phyloP scores from a whole-genome alignment of 2,888 invertebrate genomes.

The Proisotoma minuta region DNA sequence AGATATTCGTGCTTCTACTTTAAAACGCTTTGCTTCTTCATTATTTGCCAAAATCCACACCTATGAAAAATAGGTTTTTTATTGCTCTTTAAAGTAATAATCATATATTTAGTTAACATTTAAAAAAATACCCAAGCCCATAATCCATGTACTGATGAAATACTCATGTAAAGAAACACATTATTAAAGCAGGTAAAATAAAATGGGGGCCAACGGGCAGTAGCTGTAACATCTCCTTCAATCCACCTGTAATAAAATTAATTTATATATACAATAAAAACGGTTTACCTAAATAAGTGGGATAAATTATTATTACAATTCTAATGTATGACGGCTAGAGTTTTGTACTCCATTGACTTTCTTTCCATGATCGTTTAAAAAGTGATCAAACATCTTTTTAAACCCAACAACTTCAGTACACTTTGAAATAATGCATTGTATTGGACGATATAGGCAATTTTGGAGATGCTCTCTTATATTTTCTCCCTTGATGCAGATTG shows the following conservation, averaged over 20 bases:
- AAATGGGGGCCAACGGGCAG: slow-evolving; percentile 36
- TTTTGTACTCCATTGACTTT: slow-evolving; percentile 27
- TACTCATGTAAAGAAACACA: slow-evolving; percentile 33
- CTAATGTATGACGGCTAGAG: neutral
- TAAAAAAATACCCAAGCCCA: slow-evolving; percentile 41
- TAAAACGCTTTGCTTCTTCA: slow-evolving; percentile 30
- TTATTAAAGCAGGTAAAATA: slow-evolving; percentile 35
- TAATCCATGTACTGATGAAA: slow-evolving; percentile 31
- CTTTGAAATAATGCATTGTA: slow-evolving; percentile 28
- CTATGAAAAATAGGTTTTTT: too few species aligned
- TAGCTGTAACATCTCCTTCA: slow-evolving; percentile 25
- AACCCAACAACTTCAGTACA: slow-evolving; percentile 27
- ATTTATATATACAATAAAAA: neutral
- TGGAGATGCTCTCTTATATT: slow-evolving; percentile 23
- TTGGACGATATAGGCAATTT: slow-evolving; percentile 23
- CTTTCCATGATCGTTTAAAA: slow-evolving; percentile 22
- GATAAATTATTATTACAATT: neutral
- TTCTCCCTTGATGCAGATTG: slow-evolving; percentile 11
- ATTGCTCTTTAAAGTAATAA: too few species aligned
- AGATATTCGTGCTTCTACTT: slow-evolving; percentile 13
- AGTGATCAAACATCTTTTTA: slow-evolving; percentile 28
- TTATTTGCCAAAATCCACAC: slow-evolving; percentile 26
- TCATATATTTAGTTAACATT: too few species aligned
- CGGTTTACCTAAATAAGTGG: too few species aligned
- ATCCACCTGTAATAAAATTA: slow-evolving; percentile 18